Evolutionary conservation across 2,888 invertebrate species (phyloP).

Genomic region (Agrotis ipsilon): DNA sequence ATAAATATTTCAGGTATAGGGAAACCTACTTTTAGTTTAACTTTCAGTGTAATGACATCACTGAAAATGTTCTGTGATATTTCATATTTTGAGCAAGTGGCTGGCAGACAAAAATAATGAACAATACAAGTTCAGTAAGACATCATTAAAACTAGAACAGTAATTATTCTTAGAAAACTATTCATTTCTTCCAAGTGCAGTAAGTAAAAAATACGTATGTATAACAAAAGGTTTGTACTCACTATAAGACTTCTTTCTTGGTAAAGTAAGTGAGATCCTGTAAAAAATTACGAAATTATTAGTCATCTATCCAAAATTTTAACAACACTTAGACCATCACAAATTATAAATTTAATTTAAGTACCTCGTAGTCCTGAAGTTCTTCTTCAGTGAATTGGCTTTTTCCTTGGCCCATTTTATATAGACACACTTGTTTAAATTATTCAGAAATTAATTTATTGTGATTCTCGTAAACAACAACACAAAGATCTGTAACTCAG

Average conservation of each 20-base stretch:
- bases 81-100: not conserved
- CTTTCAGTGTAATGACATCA: not conserved
- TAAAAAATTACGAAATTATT: constrained; percentile 79
- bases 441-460: not conserved
- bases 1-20: not conserved
- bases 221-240: constrained; percentile 84
- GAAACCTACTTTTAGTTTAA: constrained; percentile 3
- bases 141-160: too few species aligned
- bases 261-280: constrained; percentile 98
- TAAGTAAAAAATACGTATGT: not conserved
- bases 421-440: not conserved
- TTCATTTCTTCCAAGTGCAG: too few species aligned
- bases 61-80: not conserved
- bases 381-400: constrained; percentile 97
- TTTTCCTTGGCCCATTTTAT: constrained; percentile 94
- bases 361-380: constrained; percentile 97
- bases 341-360: constrained; percentile 56
- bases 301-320: constrained; percentile 53
- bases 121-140: too few species aligned
- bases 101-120: too few species aligned
- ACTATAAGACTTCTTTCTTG: constrained; percentile 97
- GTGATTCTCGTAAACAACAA: constrained; percentile 29
- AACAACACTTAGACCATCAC: not conserved
- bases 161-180: not conserved
- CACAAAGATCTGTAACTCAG: constrained; percentile 32